Percentiles rank a stretch among this genome's conserved stretches.
phyloP scores from a whole-genome alignment of 2,888 invertebrate genomes.

The Sabellastarte sp. region DNA sequence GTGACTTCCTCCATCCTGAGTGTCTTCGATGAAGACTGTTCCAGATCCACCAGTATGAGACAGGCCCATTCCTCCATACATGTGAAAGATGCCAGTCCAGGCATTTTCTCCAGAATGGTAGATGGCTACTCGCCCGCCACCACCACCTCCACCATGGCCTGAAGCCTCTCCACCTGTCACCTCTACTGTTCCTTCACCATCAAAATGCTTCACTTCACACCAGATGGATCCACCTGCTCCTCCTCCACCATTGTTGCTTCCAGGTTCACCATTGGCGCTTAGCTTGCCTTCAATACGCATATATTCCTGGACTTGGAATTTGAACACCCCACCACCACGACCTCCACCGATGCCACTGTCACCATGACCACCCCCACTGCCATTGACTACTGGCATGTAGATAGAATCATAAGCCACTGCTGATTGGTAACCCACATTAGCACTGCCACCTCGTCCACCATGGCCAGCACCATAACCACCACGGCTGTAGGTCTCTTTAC shows the following conservation, averaged over 20 bases:
- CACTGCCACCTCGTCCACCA: conserved; percentile 41
- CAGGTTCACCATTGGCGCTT: conserved; percentile 40
- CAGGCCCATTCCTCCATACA: conserved; percentile 34
- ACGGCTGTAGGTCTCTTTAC: background rate
- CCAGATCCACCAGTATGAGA: conserved; percentile 37
- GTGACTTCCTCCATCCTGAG: background rate
- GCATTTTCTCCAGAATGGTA: conserved; percentile 36
- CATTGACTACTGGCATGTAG: conserved; percentile 31
- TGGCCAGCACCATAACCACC: conserved; percentile 42
- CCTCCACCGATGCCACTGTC: conserved; percentile 29
- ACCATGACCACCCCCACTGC: conserved; percentile 42
- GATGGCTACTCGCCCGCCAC: conserved; percentile 41
- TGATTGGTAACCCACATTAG: conserved; percentile 33
- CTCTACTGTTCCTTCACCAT: conserved; percentile 40
- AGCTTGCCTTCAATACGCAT: conserved; percentile 43
- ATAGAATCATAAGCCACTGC: conserved; percentile 37
- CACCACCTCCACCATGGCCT: conserved; percentile 37
- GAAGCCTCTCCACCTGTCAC: conserved; percentile 34
- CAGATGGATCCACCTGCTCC: conserved; percentile 42
- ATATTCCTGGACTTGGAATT: conserved; percentile 34
- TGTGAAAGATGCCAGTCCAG: conserved; percentile 34
- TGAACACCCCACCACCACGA: conserved; percentile 41
- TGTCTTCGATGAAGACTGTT: conserved; percentile 34
- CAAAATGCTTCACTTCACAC: conserved; percentile 31
- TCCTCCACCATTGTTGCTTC: conserved; percentile 34